A percentile compares a stretch with the other conserved stretches of the same genome.
Conservation (phyloP, 2,797 vertebrate genomes). For the Enteromius treurensis region DNA sequence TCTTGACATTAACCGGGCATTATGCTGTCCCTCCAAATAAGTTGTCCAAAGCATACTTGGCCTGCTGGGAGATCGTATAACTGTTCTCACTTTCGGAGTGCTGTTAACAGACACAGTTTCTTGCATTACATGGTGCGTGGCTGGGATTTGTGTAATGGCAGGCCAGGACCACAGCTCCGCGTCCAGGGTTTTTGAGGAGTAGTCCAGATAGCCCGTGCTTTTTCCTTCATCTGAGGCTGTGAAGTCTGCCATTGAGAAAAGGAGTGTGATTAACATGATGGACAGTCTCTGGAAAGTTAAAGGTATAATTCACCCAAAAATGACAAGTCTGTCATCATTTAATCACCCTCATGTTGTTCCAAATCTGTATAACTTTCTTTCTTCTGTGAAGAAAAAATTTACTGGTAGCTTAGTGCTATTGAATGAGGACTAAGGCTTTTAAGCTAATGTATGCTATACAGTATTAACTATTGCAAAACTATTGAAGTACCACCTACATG, state of each 20-base stretch:
- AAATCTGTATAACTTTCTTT: slow-evolving; percentile 22
- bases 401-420: neutral
- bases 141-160: slow-evolving; percentile 65
- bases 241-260: slow-evolving; percentile 67
- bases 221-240: slow-evolving; percentile 56
- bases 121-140: slow-evolving; percentile 71
- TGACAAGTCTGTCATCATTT: slow-evolving; percentile 12
- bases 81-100: slow-evolving; percentile 38
- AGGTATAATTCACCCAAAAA: slow-evolving; percentile 20
- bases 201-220: slow-evolving; percentile 69
- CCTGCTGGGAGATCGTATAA: slow-evolving; percentile 61
- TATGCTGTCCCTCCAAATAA: slow-evolving; percentile 5
- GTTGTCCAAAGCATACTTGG: slow-evolving; percentile 49
- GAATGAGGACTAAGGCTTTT: neutral
- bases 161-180: slow-evolving; percentile 57
- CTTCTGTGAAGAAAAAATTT: neutral
- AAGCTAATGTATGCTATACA: neutral
- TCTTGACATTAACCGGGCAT: slow-evolving; percentile 8
- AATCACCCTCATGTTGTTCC: slow-evolving; percentile 14
- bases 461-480: neutral
- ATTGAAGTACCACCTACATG: neutral
- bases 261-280: slow-evolving; percentile 32
- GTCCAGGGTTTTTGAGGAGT: slow-evolving; percentile 70
- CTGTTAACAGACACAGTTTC: slow-evolving; percentile 48
- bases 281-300: slow-evolving; percentile 16